A percentile compares a stretch with the other conserved stretches of the same genome.
phyloP scores from a whole-genome alignment of 2,113 vertebrate species.

The Oreamnos americanus region DNA sequence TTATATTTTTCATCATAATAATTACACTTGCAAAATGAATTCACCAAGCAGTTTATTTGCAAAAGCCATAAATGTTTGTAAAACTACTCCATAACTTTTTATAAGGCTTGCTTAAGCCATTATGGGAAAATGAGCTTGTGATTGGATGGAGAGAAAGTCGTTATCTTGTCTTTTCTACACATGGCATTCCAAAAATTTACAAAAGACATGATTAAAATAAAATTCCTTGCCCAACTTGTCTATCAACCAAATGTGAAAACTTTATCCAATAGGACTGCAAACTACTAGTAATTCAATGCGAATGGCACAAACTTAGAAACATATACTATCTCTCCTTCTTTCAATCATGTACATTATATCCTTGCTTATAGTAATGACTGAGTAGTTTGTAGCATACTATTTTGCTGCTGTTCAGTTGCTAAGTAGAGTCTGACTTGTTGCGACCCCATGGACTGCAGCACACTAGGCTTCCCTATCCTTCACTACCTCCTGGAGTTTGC shows the following conservation, averaged over 20 bases:
- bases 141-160: neutral
- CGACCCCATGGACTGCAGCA: neutral
- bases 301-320: neutral
- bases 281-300: neutral
- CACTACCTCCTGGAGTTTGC: neutral
- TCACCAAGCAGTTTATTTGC: neutral
- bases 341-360: neutral
- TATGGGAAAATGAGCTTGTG: neutral
- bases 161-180: conserved; percentile 3
- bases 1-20: neutral
- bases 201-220: neutral
- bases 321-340: neutral
- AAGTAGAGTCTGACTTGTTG: neutral
- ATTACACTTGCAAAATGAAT: conserved; percentile 17
- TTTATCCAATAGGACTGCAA: neutral
- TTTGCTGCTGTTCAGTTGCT: neutral
- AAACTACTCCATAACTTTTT: conserved; percentile 1
- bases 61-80: neutral
- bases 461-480: neutral
- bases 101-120: neutral
- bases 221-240: neutral
- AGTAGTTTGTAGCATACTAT: neutral
- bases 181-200: neutral
- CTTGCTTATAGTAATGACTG: neutral
- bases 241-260: neutral